Conservation (phyloP, 1,140 invertebrate genomes). For the Chlorops oryzae region DNA sequence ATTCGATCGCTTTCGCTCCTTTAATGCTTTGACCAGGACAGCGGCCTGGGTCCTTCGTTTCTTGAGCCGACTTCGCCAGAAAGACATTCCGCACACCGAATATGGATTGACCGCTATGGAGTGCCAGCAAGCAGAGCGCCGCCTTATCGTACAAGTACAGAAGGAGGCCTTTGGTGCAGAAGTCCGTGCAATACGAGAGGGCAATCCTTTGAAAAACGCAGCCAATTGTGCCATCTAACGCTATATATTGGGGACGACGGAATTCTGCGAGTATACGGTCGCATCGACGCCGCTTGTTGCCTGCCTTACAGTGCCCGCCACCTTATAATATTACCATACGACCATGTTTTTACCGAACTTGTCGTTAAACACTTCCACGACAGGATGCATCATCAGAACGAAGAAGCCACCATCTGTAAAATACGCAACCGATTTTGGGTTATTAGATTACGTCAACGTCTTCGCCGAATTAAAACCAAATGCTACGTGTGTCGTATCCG, state of each 20-base stretch:
- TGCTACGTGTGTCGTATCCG: background rate
- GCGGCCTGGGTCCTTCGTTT: background rate
- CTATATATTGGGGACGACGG: background rate
- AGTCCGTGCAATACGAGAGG: background rate
- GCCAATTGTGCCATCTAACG: background rate
- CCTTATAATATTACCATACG: background rate
- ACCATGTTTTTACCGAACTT: background rate
- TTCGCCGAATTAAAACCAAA: background rate
- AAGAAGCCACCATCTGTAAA: no score
- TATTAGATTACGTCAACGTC: background rate
- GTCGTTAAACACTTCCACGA: slow-evolving; percentile 8
- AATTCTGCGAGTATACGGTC: background rate
- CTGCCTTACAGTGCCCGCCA: no score
- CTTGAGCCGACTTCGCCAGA: background rate
- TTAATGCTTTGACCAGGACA: no score
- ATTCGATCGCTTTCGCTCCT: background rate
- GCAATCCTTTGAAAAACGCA: background rate
- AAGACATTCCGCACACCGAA: background rate
- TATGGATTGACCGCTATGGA: background rate
- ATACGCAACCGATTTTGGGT: no score
- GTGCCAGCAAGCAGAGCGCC: no score
- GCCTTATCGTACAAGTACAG: no score
- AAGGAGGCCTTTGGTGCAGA: no score
- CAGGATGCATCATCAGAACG: no score
- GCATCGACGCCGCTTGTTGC: no score